Evolutionary conservation across 2,888 invertebrate species (phyloP).

Genomic region (Apamea crenata): DNA sequence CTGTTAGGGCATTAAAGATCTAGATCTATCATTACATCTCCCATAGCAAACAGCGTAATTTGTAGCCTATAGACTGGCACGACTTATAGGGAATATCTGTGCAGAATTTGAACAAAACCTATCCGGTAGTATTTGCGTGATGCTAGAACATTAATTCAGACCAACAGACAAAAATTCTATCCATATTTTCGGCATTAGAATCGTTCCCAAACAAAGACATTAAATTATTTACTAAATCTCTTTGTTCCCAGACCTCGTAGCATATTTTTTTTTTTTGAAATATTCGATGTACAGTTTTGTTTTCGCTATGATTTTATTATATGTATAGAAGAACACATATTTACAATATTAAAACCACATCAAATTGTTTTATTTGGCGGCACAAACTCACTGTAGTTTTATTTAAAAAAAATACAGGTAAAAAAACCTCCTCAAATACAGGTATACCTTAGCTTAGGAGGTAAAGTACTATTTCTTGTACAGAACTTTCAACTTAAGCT

Average conservation of each 20-base stretch:
- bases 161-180: not conserved
- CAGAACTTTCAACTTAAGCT: too few relatives aligned
- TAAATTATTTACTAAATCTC: too few relatives aligned
- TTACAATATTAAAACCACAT: conserved; percentile 48
- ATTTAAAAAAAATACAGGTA: too few relatives aligned
- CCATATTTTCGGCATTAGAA: not conserved
- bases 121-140: not conserved
- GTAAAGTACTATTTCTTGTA: too few relatives aligned
- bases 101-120: not conserved
- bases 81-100: not conserved
- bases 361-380: conserved; percentile 40
- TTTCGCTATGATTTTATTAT: not conserved
- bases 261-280: too few relatives aligned
- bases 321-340: conserved; percentile 4
- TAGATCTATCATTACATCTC: too few relatives aligned
- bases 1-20: not conserved
- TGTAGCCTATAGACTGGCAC: not conserved
- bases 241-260: not conserved
- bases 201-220: not conserved
- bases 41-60: not conserved
- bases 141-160: not conserved
- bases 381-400: not conserved
- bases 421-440: too few relatives aligned
- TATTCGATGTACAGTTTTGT: not conserved
- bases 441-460: too few relatives aligned